Conservation (phyloP, 1,140 invertebrate species). For the Lepidurus apus region DNA sequence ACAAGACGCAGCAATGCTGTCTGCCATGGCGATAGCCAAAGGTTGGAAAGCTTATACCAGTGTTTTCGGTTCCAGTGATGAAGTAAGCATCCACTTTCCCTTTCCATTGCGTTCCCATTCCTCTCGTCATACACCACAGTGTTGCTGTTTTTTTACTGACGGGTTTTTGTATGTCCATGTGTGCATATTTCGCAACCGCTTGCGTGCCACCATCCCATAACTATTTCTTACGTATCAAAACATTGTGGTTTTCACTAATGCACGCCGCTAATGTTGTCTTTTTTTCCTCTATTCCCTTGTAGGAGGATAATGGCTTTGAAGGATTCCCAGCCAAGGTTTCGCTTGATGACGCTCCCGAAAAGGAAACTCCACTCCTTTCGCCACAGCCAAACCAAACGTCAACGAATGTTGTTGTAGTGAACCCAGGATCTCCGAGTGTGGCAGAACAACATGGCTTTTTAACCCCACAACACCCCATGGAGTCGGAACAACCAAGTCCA, state of each 20-base stretch:
- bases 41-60: constrained; percentile 46
- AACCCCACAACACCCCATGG: not conserved
- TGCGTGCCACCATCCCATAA: no score
- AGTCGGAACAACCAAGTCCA: not conserved
- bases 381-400: not conserved
- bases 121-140: constrained; percentile 28
- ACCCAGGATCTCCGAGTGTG: not conserved
- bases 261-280: constrained; percentile 24
- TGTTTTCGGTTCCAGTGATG: constrained; percentile 47
- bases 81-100: constrained; percentile 44
- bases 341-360: not conserved
- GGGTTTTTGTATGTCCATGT: not conserved
- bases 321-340: constrained; percentile 31
- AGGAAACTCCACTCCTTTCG: not conserved
- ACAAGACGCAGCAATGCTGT: constrained; percentile 38
- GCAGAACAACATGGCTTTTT: no score
- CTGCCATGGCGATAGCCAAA: constrained; percentile 37
- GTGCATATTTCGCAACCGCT: not conserved
- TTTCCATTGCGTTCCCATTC: constrained; percentile 29
- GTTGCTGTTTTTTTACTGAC: not conserved
- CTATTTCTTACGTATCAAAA: no score
- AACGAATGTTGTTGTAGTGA: not conserved
- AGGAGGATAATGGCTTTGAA: constrained; percentile 32
- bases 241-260: not conserved
- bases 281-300: constrained; percentile 33